phyloP scores from a whole-genome alignment of 2,888 invertebrate species.

The Lagria hirta region DNA sequence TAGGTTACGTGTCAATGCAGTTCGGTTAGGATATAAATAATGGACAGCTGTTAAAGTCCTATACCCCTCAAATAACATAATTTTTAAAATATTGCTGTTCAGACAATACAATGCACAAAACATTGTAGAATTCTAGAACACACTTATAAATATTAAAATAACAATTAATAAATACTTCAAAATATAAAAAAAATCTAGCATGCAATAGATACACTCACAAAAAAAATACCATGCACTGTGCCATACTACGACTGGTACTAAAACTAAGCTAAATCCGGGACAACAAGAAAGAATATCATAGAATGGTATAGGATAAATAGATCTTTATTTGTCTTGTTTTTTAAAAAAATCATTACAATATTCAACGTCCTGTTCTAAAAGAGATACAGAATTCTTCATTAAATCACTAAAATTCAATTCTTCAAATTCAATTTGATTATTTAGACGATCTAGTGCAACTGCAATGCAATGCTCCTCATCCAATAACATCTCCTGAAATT shows the following conservation, averaged over 20 bases:
- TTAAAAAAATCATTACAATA: conserved; percentile 62
- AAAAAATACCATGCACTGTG: conserved; percentile 22
- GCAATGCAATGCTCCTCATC: conserved; percentile 77
- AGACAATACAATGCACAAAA: too few species aligned
- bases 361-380: conserved; percentile 56
- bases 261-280: conserved; percentile 2
- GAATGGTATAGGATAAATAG: conserved; percentile 17
- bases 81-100: too few species aligned
- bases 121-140: too few species aligned
- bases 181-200: too few species aligned
- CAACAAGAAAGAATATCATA: conserved; percentile 20
- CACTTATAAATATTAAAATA: too few species aligned
- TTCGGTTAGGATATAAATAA: too few species aligned
- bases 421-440: conserved; percentile 52
- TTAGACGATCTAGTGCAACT: conserved; percentile 61
- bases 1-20: too few species aligned
- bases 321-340: conserved; percentile 52
- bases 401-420: conserved; percentile 64
- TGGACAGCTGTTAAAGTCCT: too few species aligned
- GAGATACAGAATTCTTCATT: conserved; percentile 57
- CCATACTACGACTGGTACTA: conserved; percentile 27
- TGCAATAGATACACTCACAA: conserved; percentile 18
- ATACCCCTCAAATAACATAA: too few species aligned
- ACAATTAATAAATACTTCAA: too few species aligned
- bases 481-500: conserved; percentile 81